Percentiles rank a stretch among this genome's conserved stretches.
Evolutionary conservation across 2,797 vertebrate genomes (phyloP).

Genomic region (Thamnophis elegans): DNA sequence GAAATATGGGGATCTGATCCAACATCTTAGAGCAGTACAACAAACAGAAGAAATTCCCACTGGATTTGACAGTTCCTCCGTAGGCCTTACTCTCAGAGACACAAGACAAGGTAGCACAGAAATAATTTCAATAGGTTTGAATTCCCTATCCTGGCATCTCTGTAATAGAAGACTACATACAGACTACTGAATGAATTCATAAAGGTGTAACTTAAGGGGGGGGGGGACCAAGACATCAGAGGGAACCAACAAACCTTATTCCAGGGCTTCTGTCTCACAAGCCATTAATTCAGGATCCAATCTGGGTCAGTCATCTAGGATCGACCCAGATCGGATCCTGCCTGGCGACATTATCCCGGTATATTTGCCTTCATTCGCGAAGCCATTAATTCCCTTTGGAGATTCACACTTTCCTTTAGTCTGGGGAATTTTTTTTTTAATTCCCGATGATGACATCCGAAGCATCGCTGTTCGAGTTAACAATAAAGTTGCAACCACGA

Average conservation of each 20-base stretch:
- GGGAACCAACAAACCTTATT: too few relatives aligned
- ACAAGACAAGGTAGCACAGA: not conserved
- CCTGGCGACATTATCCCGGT: not conserved
- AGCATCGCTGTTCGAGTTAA: not conserved
- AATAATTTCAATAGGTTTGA: not conserved
- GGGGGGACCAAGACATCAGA: not conserved
- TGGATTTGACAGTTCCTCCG: too few relatives aligned
- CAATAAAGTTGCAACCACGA: not conserved
- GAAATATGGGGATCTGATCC: not conserved
- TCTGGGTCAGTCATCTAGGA: not conserved
- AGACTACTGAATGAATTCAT: not conserved
- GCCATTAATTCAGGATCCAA: not conserved
- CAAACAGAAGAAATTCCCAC: not conserved
- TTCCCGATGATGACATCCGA: not conserved
- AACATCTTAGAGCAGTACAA: not conserved
- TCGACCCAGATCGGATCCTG: not conserved
- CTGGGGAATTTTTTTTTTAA: not conserved
- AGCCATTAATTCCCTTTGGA: not conserved
- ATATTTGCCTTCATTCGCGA: not conserved
- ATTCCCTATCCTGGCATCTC: not conserved
- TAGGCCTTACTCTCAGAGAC: not conserved
- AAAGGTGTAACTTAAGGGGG: not conserved
- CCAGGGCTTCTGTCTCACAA: not conserved
- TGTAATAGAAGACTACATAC: not conserved
- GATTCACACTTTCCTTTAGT: not conserved